phyloP scores from a whole-genome alignment of 2,888 invertebrate species.

The Flexamia atlantica region DNA sequence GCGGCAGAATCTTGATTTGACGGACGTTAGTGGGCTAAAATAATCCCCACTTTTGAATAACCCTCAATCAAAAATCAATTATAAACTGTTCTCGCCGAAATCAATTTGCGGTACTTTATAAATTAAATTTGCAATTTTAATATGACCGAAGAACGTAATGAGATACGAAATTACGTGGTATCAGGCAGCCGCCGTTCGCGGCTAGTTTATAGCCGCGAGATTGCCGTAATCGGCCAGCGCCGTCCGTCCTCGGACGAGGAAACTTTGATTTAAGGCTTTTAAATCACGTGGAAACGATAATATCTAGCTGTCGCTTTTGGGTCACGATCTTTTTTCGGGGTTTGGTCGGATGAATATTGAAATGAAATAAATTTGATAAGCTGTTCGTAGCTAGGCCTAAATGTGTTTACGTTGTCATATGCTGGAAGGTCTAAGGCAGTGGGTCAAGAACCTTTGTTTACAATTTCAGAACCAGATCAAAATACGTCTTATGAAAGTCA shows the following conservation, averaged over 20 bases:
- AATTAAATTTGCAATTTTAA: conserved; percentile 35
- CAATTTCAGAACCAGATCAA: too few relatives aligned
- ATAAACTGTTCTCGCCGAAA: conserved; percentile 31
- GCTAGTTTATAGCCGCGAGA: conserved; percentile 15
- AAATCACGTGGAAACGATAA: neutral
- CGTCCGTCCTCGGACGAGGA: neutral
- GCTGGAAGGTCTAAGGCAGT: too few relatives aligned
- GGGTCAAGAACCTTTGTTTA: too few relatives aligned
- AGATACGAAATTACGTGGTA: conserved; percentile 22
- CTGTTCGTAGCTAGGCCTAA: too few relatives aligned
- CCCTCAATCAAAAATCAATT: conserved; percentile 41
- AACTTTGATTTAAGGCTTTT: neutral
- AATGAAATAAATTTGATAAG: neutral
- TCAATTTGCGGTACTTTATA: conserved; percentile 31
- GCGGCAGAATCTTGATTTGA: conserved; percentile 30
- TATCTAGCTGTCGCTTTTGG: neutral
- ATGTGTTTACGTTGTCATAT: too few relatives aligned
- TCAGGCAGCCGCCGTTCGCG: neutral
- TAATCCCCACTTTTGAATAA: conserved; percentile 33
- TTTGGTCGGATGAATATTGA: neutral
- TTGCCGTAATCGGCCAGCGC: neutral
- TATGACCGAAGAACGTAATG: conserved; percentile 15
- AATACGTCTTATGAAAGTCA: too few relatives aligned
- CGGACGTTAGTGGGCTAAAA: conserved; percentile 32
- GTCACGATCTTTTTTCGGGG: neutral